Evolutionary conservation across 2,888 invertebrate species (phyloP).

Genomic region (Autographa pulchrina): DNA sequence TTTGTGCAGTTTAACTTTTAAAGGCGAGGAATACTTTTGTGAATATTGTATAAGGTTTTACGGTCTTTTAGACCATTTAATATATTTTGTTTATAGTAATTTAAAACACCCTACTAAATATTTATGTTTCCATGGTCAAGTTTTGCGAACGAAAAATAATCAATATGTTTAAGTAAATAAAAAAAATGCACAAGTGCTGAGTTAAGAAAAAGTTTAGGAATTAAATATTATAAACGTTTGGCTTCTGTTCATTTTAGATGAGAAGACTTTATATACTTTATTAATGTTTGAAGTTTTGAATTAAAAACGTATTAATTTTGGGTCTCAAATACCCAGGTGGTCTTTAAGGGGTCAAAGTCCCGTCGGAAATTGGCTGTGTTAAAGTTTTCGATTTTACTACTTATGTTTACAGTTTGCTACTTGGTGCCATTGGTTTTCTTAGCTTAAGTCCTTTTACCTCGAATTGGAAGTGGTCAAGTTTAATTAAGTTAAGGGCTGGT

Average conservation of each 20-base stretch:
- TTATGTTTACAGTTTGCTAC: conserved; percentile 17
- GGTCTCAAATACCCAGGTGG: background rate
- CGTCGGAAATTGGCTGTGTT: conserved; percentile 38
- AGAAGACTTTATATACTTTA: too few species aligned
- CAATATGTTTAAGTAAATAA: too few species aligned
- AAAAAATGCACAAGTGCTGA: too few species aligned
- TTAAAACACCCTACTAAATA: too few species aligned
- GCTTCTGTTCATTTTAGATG: too few species aligned
- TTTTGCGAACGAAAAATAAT: too few species aligned
- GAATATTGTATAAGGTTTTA: background rate
- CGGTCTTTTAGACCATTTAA: background rate
- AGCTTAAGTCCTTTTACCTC: background rate
- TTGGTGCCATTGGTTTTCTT: conserved; percentile 1
- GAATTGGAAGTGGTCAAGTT: background rate
- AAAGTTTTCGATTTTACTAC: conserved; percentile 40
- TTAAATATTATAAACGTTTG: too few species aligned
- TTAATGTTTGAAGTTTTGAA: too few species aligned
- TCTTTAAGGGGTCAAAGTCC: conserved; percentile 8
- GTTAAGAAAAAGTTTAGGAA: too few species aligned
- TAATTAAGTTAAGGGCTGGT: background rate
- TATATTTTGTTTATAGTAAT: too few species aligned
- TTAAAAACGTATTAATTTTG: too few species aligned
- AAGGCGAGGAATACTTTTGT: background rate
- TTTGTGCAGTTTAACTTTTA: conserved; percentile 30
- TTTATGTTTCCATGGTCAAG: too few species aligned